A percentile compares a stretch with the other conserved stretches of the same genome.
Conservation (phyloP, 2,888 invertebrate genomes). For the Diarsia rubi region DNA sequence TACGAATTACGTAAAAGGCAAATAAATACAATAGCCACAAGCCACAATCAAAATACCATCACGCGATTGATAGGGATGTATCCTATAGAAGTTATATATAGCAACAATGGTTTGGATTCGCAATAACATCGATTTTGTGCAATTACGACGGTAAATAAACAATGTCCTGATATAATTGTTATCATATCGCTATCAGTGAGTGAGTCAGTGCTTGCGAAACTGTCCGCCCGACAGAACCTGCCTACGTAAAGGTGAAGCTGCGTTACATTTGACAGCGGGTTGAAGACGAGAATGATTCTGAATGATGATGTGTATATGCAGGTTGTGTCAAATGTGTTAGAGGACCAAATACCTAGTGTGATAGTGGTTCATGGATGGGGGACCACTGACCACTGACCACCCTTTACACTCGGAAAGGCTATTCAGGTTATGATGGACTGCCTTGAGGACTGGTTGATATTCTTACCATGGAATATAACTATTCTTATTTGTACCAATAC, state of each 20-base stretch:
- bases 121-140: conserved; percentile 39
- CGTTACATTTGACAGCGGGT: conserved; percentile 21
- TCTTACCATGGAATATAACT: not conserved
- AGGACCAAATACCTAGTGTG: no score
- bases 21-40: conserved; percentile 20
- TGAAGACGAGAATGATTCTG: conserved; percentile 1
- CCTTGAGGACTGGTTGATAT: not conserved
- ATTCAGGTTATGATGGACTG: no score
- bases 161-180: conserved; percentile 61
- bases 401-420: no score
- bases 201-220: conserved; percentile 64
- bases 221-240: conserved; percentile 42
- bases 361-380: no score
- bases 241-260: conserved; percentile 45
- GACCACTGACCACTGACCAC: no score
- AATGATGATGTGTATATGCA: not conserved
- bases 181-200: conserved; percentile 64
- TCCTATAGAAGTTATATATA: conserved; percentile 22
- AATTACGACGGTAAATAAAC: conserved; percentile 57
- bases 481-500: not conserved
- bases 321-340: not conserved
- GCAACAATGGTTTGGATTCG: conserved; percentile 15
- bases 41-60: conserved; percentile 6
- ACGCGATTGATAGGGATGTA: not conserved
- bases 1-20: conserved; percentile 28